Evolutionary conservation across 2,888 invertebrate genomes (phyloP).

Genomic region (Brachycybe producta): DNA sequence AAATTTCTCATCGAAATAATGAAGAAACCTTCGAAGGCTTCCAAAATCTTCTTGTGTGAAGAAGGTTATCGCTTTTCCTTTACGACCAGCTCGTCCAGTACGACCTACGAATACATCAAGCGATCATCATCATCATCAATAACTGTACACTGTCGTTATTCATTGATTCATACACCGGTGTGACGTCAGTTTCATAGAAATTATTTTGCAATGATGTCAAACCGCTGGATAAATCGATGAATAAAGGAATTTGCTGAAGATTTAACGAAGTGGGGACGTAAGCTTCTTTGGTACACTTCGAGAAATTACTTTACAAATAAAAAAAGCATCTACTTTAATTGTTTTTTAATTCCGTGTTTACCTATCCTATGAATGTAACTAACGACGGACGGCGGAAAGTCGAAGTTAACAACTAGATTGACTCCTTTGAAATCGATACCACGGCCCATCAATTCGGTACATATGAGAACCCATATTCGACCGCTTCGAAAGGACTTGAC

Average conservation of each 20-base stretch:
- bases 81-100: conserved; percentile 83
- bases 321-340: too few relatives aligned
- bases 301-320: too few relatives aligned
- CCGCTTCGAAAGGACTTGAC: conserved; percentile 82
- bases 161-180: too few relatives aligned
- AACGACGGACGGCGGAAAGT: conserved; percentile 81
- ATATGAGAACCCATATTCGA: conserved; percentile 87
- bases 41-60: conserved; percentile 81
- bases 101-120: conserved; percentile 47
- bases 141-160: too few relatives aligned
- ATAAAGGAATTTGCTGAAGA: background rate
- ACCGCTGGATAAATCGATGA: too few relatives aligned
- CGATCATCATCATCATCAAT: too few relatives aligned
- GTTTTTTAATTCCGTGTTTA: conserved; percentile 6
- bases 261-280: background rate
- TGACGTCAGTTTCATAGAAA: too few relatives aligned
- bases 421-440: conserved; percentile 96
- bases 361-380: conserved; percentile 80
- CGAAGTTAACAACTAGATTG: conserved; percentile 91
- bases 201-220: background rate
- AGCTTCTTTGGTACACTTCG: too few relatives aligned
- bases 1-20: too few relatives aligned
- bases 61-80: conserved; percentile 81
- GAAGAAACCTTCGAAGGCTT: conserved; percentile 73
- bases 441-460: conserved; percentile 91